Base-by-base conservation (phyloP, 2,797 vertebrate genomes). In the Ctenosaura bakeri region DNA sequence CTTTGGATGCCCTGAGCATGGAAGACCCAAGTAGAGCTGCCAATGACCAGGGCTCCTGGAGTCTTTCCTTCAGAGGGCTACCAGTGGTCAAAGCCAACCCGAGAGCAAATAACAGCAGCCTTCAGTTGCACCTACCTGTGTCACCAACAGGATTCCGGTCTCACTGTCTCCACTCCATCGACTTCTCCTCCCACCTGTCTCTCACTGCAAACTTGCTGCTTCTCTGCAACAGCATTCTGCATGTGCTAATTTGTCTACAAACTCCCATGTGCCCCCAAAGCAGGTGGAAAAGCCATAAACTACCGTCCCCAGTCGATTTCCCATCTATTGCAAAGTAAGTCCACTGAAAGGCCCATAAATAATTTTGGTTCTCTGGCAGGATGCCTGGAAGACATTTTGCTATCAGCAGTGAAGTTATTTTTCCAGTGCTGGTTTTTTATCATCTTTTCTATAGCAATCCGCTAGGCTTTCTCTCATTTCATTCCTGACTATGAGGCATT, bases 171-270 rank as follows among this genome's bases (percentile, higher is more conserved):
- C 10, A 24, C 9, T 14, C 54, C 2, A 32, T 62, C 20, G 1
- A 10, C 52, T 81, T 83, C 0, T 29, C 26, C 24, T 66, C 16
- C 16, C 56, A 16, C 56, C 56, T 59, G 35, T 26, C 20, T 14
- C 35, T 83, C 9, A 38, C 64, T 24, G 4, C 1, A 35, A 64
- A 64, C 4, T 59, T 52, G 56, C 86, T 16, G 29, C 26, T 50
- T 1, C 76, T 46, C 20, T 7, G 0, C 22, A 14, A 0, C 10
- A 8, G 1, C 29, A 14, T 42, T 24, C 71, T 2, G 20, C 16
- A 18, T 1, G 20, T 50, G 24, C 64, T 77, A 59, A 4, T 16
- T 42, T 9, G 8, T 71, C 88, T 50, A 38, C 22, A 32, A 85
- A 42, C n/a, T 10, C 2, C 46, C 42, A 4, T 64, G 4, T 29